Base-by-base conservation (phyloP, 2,113 vertebrate species). In the Scomber scombrus region DNA sequence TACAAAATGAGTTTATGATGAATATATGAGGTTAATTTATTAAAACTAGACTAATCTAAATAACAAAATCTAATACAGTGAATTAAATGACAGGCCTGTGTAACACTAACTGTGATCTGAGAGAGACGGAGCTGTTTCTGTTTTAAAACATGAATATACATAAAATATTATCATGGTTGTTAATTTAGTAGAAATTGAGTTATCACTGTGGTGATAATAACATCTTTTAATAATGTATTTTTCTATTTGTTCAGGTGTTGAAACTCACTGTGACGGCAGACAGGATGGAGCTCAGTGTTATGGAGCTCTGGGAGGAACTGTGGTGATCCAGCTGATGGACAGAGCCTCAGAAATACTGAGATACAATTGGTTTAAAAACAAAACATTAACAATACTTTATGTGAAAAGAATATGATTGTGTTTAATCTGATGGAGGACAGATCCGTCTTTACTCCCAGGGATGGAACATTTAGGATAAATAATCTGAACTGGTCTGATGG, bases 241-340 rank as follows among this genome's bases (percentile, higher is more conserved):
- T 67, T 19, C 7, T 31, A 18, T 51, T 8, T 21, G 67, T 49
- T 0, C 83, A 91, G 93, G 71, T 64, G 51, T 75, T 31, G 74
- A 83, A 49, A 75, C 19, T 10, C 0, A 0, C 61, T 93, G 91
- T 88, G 89, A 92, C 68, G 60, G 50, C 72, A 87, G 79, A 78
- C 52, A 60, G 66, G 0, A 83, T 75, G 14, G 50, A 55, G 0
- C 65, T 87, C 76, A 54, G 64, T 93, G 91, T 83, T 87, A 81
- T 45, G 91, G 88, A 78, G 47, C 85, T 70, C 70, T 93, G 63
- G 85, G 85, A 88, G 85, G 86, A 87, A 64, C 80, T 21, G 63
- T 92, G 71, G 11, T 31, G 55, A 5, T 92, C 12, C 47, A 4
- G 16, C 78, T 93, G 82, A 67, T 81, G 60, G 60, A 82, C 55